Conservation (phyloP, 2,888 invertebrate species). For the Erannis defoliaria region DNA sequence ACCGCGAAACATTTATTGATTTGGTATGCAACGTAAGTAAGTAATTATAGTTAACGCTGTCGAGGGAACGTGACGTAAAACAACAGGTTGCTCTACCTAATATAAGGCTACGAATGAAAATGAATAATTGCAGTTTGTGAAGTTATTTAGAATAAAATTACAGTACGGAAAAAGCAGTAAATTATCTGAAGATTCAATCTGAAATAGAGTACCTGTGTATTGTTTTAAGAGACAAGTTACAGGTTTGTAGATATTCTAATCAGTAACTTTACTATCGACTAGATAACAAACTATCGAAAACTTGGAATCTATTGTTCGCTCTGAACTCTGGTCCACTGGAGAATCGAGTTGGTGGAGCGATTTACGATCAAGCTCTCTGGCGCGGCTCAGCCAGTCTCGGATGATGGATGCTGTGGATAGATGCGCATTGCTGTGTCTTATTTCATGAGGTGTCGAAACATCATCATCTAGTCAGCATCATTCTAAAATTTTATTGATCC, state of each 20-base stretch:
- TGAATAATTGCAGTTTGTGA: background rate
- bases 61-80: background rate
- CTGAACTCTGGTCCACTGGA: conserved; percentile 21
- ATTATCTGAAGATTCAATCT: too few species aligned
- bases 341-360: conserved; percentile 21
- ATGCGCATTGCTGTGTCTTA: background rate
- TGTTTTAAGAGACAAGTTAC: too few species aligned
- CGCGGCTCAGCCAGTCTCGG: background rate
- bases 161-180: too few species aligned
- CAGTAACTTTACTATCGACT: conserved; percentile 14
- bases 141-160: too few species aligned
- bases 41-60: background rate
- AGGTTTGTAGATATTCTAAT: background rate
- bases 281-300: conserved; percentile 34
- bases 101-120: too few species aligned
- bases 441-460: too few species aligned
- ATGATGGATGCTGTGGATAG: background rate
- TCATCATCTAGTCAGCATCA: too few species aligned
- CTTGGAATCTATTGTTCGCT: conserved; percentile 30
- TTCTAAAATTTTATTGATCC: too few species aligned
- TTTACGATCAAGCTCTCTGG: conserved; percentile 16
- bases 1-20: too few species aligned
- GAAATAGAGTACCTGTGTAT: too few species aligned
- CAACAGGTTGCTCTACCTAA: too few species aligned
- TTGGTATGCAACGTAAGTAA: too few species aligned